phyloP scores from a whole-genome alignment of 2,113 vertebrate genomes.

The Heterotis niloticus region DNA sequence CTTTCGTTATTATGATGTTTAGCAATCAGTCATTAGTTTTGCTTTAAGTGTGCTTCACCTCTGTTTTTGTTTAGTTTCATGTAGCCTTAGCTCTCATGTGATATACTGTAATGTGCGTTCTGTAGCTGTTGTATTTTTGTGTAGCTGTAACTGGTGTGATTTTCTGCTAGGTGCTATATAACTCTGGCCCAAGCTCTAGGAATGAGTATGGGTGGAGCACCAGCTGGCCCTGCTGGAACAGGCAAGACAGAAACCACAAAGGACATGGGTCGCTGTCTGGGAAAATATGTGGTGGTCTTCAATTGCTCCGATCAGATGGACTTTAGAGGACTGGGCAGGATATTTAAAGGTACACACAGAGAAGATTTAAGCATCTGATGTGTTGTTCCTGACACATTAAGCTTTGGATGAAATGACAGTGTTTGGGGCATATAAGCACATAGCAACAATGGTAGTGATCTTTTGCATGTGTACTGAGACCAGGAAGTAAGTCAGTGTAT shows the following conservation, averaged over 20 bases:
- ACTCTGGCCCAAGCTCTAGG: constrained; percentile 90
- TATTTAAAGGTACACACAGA: constrained; percentile 82
- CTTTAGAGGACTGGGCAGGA: constrained; percentile 91
- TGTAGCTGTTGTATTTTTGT: not conserved
- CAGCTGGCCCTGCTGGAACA: constrained; percentile 90
- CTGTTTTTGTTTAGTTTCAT: not conserved
- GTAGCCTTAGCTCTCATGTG: no score
- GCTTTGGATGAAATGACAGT: not conserved
- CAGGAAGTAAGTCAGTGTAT: constrained; percentile 29
- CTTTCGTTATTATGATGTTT: not conserved
- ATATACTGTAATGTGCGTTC: not conserved
- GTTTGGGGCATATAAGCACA: no score
- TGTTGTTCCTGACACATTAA: not conserved
- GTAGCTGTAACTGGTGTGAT: not conserved
- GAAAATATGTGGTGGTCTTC: constrained; percentile 96
- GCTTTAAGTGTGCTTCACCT: not conserved
- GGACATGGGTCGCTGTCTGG: constrained; percentile 94
- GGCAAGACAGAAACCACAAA: constrained; percentile 95
- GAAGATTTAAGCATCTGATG: not conserved
- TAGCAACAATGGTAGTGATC: no score
- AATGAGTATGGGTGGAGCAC: constrained; percentile 96
- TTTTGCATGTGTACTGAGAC: constrained; percentile 11
- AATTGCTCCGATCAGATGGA: constrained; percentile 99
- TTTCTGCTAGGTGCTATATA: constrained; percentile 82
- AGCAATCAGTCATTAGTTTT: not conserved